Conservation (phyloP, 1,140 invertebrate genomes). For the Drosophila willistoni region DNA sequence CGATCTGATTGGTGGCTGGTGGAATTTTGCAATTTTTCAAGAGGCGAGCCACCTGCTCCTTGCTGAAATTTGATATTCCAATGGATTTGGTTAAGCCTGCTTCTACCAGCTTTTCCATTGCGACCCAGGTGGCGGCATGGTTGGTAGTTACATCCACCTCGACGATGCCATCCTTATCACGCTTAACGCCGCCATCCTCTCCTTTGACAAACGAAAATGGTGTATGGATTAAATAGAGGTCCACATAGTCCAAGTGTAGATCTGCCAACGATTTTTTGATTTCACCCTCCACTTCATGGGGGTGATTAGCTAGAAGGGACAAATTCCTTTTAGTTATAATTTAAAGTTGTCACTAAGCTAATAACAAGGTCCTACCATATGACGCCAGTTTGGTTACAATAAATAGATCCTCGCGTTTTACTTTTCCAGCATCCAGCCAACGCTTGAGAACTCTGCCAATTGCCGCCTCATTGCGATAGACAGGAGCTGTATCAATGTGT, state of each 20-base stretch:
- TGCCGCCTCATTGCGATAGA: conserved; percentile 91
- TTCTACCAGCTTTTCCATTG: conserved; percentile 90
- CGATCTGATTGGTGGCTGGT: conserved; percentile 90
- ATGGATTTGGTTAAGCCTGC: conserved; percentile 88
- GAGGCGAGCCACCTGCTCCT: conserved; percentile 87
- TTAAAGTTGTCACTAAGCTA: conserved; percentile 1
- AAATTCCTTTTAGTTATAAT: background rate
- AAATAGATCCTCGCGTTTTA: conserved; percentile 91
- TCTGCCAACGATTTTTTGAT: conserved; percentile 89
- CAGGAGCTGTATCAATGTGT: conserved; percentile 93
- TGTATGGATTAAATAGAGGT: conserved; percentile 93
- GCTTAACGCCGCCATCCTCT: conserved; percentile 82
- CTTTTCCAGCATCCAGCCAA: conserved; percentile 88
- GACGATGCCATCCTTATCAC: conserved; percentile 86
- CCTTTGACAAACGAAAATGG: conserved; percentile 87
- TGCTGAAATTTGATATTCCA: conserved; percentile 92
- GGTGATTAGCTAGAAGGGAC: conserved; percentile 84
- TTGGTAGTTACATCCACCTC: conserved; percentile 88
- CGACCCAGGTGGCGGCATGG: conserved; percentile 89
- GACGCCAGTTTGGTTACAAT: conserved; percentile 91
- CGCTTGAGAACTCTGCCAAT: conserved; percentile 90
- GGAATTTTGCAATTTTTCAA: conserved; percentile 87
- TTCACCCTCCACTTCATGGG: conserved; percentile 89
- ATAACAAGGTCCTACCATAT: conserved; percentile 54
- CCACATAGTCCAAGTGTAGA: conserved; percentile 91